These are phyloP conservation scores for Eonycteris spelaea DNA, from an alignment of 2,113 vertebrate genomes.

Conservation along the genomic window DNA sequence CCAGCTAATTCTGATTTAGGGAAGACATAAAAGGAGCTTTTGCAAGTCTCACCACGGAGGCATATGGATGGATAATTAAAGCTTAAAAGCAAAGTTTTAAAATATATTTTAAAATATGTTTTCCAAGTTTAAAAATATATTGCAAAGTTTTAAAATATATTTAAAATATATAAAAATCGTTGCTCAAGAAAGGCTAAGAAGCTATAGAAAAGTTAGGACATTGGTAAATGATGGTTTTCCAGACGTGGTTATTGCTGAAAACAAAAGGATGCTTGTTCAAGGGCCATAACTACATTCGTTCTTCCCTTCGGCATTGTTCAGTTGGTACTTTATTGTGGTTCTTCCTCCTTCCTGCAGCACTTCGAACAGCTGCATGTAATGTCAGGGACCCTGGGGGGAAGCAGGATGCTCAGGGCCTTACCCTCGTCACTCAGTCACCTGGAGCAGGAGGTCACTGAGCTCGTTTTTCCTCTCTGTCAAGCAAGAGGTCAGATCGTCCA, in stretches of 20 bases:
- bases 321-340: neutral
- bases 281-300: neutral
- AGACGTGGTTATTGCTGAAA: neutral
- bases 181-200: slow-evolving; percentile 10
- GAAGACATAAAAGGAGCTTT: neutral
- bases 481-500: neutral
- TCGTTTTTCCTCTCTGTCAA: neutral
- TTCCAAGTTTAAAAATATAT: neutral
- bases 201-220: neutral
- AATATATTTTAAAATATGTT: neutral
- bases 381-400: neutral
- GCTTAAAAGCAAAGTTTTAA: slow-evolving; percentile 6
- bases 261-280: neutral
- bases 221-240: slow-evolving; percentile 40
- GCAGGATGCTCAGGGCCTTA: neutral
- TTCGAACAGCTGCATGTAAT: neutral
- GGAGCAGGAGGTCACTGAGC: neutral
- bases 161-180: slow-evolving; percentile 18
- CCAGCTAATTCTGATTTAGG: neutral
- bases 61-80: neutral
- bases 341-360: neutral
- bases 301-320: neutral
- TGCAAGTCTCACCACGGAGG: neutral
- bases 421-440: neutral
- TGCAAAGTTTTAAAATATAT: neutral